A percentile compares a stretch with the other conserved stretches of the same genome.
Conservation (phyloP, 2,113 vertebrate genomes). For the Oncorhynchus gorbuscha region DNA sequence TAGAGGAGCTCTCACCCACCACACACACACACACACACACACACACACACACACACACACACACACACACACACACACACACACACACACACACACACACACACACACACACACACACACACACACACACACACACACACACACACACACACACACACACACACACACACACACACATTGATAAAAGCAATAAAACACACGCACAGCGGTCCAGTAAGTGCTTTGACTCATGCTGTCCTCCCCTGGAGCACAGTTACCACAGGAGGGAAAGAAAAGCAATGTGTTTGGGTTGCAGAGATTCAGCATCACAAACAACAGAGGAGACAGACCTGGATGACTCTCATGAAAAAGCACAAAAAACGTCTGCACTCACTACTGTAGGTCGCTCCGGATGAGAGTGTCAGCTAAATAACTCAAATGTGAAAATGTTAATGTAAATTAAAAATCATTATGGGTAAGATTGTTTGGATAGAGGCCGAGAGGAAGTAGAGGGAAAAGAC, state of each 20-base stretch:
- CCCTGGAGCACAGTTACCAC: background rate
- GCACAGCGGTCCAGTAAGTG: background rate
- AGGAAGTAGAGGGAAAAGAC: background rate
- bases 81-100: too few species aligned
- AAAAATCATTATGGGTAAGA: too few species aligned
- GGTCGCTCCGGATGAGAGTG: too few species aligned
- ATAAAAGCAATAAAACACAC: background rate
- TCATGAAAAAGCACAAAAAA: too few species aligned
- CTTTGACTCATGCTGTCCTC: background rate
- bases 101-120: background rate
- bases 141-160: slow-evolving; percentile 1
- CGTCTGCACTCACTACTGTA: too few species aligned
- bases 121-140: slow-evolving; percentile 3
- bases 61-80: too few species aligned
- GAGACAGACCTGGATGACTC: background rate
- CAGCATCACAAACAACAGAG: background rate
- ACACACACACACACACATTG: background rate
- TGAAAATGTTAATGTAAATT: too few species aligned
- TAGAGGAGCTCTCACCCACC: background rate
- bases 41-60: too few species aligned
- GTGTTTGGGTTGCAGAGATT: background rate
- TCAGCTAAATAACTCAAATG: too few species aligned
- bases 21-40: too few species aligned
- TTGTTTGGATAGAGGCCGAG: too few species aligned
- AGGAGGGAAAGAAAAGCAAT: background rate